Conservation (phyloP, 2,113 vertebrate species). For the Bungarus multicinctus region DNA sequence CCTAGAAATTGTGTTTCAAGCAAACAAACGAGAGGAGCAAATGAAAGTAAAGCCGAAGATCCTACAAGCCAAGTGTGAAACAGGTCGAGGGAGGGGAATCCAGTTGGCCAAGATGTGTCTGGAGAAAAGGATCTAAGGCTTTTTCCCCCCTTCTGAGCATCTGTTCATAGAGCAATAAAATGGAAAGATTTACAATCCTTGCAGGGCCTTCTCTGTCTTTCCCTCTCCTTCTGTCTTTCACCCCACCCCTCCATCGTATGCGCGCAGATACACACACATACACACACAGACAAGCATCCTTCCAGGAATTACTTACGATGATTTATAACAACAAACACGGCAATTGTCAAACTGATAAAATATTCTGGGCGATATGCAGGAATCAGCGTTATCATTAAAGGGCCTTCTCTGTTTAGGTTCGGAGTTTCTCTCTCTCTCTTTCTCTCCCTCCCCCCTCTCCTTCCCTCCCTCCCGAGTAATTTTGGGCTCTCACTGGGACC, state of each 20-base stretch:
- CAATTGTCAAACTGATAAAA: constrained; percentile 92
- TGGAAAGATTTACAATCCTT: constrained; percentile 99
- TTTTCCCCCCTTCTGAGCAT: constrained; percentile 86
- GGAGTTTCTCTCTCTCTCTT: constrained; percentile 8
- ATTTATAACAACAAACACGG: constrained; percentile 96
- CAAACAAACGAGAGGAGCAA: neutral
- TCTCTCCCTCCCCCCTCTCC: too few relatives aligned
- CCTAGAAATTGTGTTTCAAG: constrained; percentile 9
- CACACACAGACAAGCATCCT: constrained; percentile 75
- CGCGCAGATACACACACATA: neutral
- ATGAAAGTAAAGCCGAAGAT: constrained; percentile 34
- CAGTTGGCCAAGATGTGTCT: constrained; percentile 78
- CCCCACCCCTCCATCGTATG: neutral
- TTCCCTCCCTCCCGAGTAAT: neutral
- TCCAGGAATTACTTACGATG: constrained; percentile 98
- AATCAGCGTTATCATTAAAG: constrained; percentile 66
- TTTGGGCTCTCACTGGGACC: constrained; percentile 46
- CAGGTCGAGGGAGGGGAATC: constrained; percentile 66
- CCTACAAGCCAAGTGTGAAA: constrained; percentile 68
- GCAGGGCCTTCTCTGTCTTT: constrained; percentile 71
- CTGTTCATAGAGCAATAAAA: constrained; percentile 99
- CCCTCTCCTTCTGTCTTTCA: neutral
- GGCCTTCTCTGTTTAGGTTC: constrained; percentile 53
- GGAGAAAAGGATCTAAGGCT: constrained; percentile 84
- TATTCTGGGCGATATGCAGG: constrained; percentile 70